These are phyloP conservation scores for Zelostemma sp. DNA, from an alignment of 1,140 invertebrate genomes.

Conservation along the genomic window DNA sequence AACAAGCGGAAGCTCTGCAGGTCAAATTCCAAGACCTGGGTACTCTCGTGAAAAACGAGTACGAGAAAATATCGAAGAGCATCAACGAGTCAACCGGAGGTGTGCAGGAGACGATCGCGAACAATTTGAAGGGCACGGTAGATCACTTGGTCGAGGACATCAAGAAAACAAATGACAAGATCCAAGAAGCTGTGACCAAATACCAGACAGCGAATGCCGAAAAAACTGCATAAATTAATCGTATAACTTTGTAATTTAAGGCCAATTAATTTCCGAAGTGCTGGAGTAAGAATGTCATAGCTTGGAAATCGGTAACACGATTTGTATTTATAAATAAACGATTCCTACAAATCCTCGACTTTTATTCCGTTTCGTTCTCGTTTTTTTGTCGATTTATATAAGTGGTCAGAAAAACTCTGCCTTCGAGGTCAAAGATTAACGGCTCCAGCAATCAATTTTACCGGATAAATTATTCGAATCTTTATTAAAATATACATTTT, in stretches of 20 bases:
- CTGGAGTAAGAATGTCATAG: too few species aligned
- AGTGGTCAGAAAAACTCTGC: too few species aligned
- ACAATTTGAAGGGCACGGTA: not conserved
- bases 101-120: constrained; percentile 21
- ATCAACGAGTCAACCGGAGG: constrained; percentile 28
- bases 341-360: too few species aligned
- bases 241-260: not conserved
- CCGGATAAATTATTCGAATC: too few species aligned
- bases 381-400: too few species aligned
- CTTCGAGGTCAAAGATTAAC: too few species aligned
- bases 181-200: not conserved
- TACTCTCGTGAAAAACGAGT: constrained; percentile 26
- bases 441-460: too few species aligned
- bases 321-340: not conserved
- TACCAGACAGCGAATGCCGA: not conserved
- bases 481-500: too few species aligned
- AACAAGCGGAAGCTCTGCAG: constrained; percentile 34
- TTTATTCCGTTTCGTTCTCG: too few species aligned
- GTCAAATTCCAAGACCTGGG: constrained; percentile 25
- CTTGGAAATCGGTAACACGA: not conserved
- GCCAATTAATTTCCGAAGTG: not conserved
- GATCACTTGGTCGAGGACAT: constrained; percentile 1
- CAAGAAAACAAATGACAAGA: not conserved
- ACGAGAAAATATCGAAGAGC: constrained; percentile 33
- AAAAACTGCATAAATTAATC: not conserved